Percentiles rank a stretch among this genome's conserved stretches.
These are phyloP conservation scores for Heterocephalus glaber DNA, from an alignment of 2,113 vertebrate genomes.

Conservation along the genomic window DNA sequence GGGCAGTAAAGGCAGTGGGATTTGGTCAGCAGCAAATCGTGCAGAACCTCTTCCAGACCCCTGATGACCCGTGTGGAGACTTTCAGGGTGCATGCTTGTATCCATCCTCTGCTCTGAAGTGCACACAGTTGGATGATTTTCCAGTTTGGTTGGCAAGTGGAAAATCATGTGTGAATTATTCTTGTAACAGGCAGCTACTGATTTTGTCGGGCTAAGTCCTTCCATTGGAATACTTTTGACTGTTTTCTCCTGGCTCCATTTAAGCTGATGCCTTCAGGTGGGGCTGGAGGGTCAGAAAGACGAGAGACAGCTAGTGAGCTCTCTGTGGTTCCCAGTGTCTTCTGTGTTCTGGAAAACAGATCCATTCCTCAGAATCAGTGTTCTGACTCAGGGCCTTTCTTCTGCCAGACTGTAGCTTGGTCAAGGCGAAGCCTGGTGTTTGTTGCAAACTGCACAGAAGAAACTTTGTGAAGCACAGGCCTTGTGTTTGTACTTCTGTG, in stretches of 20 bases:
- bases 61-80: not conserved
- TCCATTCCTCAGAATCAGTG: not conserved
- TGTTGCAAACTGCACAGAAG: not conserved
- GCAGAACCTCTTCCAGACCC: too few species aligned
- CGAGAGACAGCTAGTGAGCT: fast-evolving
- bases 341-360: not conserved
- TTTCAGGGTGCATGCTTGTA: not conserved
- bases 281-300: not conserved
- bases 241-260: not conserved
- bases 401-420: not conserved
- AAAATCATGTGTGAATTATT: not conserved
- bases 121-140: not conserved
- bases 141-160: slow-evolving; percentile 5
- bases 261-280: not conserved
- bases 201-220: slow-evolving; percentile 7
- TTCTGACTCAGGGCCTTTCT: not conserved
- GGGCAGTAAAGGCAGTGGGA: not conserved
- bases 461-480: not conserved
- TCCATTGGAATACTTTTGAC: not conserved
- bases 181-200: not conserved
- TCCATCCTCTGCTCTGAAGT: not conserved
- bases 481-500: not conserved
- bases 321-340: not conserved
- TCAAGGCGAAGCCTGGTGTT: not conserved
- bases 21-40: not conserved